Percentiles rank a stretch among this genome's conserved stretches.
phyloP scores from a whole-genome alignment of 2,113 vertebrate genomes.

The Aviceda subcristata region DNA sequence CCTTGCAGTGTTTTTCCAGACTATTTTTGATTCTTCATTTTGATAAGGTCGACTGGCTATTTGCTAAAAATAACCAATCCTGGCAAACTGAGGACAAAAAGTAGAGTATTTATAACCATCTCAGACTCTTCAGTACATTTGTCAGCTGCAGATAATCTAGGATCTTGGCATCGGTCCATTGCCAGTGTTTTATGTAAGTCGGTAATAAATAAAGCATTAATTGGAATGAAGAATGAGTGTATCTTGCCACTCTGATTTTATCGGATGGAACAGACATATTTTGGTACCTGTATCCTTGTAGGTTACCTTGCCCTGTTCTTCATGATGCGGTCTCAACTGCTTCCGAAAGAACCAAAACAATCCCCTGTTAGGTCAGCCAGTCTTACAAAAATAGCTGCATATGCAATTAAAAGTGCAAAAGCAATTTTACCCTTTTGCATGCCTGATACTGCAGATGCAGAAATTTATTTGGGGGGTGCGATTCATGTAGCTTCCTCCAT shows the following conservation, averaged over 20 bases:
- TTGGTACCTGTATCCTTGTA: neutral
- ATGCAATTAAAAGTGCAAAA: neutral
- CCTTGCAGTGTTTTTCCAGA: conserved; percentile 73
- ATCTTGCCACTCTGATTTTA: neutral
- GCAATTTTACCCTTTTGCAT: neutral
- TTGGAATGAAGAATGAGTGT: neutral
- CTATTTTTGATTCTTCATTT: conserved; percentile 87
- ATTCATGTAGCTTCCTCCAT: neutral
- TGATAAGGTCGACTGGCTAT: conserved; percentile 81
- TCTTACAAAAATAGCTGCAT: neutral
- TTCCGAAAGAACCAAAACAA: neutral
- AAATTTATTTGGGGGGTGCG: neutral
- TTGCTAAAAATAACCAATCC: conserved; percentile 86
- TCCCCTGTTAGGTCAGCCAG: neutral
- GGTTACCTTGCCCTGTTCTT: neutral
- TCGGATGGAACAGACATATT: neutral
- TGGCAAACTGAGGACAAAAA: conserved; percentile 80
- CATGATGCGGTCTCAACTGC: neutral
- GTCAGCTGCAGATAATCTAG: conserved; percentile 46
- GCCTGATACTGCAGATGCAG: neutral
- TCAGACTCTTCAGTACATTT: conserved; percentile 41
- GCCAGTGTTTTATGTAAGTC: conserved; percentile 63
- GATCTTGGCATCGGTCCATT: conserved; percentile 2
- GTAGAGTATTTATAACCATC: conserved; percentile 74
- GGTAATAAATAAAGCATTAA: conserved; percentile 49